phyloP scores from a whole-genome alignment of 2,888 invertebrate genomes.

The Tribolium freemani region DNA sequence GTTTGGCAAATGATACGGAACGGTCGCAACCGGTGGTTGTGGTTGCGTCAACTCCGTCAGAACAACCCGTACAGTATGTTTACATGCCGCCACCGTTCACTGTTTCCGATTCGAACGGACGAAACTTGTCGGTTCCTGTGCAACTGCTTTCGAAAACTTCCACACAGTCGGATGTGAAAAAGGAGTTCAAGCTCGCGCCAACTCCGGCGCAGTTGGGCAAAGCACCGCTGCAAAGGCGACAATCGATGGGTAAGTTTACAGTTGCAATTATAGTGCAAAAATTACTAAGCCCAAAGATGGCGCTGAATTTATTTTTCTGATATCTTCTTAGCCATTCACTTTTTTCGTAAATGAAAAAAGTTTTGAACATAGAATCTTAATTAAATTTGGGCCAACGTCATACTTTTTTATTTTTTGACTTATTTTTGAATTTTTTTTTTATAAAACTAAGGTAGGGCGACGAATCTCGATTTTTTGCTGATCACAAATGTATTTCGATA shows the following conservation, averaged over 20 bases:
- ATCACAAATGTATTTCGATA: no score
- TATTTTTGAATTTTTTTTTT: no score
- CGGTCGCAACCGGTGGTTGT: conserved; percentile 64
- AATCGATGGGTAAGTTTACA: conserved; percentile 83
- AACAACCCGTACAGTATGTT: conserved; percentile 66
- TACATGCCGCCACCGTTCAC: conserved; percentile 69
- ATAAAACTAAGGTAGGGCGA: no score
- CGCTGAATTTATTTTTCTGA: no score
- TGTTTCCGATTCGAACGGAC: conserved; percentile 65
- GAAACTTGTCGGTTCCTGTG: conserved; percentile 60
- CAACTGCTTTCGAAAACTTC: conserved; percentile 64
- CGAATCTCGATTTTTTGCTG: no score
- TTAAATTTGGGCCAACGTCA: no score
- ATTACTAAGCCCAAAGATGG: no score
- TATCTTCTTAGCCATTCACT: no score
- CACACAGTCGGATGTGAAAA: conserved; percentile 66
- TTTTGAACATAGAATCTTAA: no score
- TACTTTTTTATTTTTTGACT: no score
- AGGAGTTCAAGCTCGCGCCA: conserved; percentile 85
- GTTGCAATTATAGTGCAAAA: no score
- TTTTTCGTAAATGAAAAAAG: no score
- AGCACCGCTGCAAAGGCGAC: conserved; percentile 89
- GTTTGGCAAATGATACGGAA: conserved; percentile 61
- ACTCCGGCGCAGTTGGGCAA: conserved; percentile 95
- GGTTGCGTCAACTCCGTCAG: conserved; percentile 65